phyloP scores from a whole-genome alignment of 1,140 invertebrate species.

The Drosophila truncata region DNA sequence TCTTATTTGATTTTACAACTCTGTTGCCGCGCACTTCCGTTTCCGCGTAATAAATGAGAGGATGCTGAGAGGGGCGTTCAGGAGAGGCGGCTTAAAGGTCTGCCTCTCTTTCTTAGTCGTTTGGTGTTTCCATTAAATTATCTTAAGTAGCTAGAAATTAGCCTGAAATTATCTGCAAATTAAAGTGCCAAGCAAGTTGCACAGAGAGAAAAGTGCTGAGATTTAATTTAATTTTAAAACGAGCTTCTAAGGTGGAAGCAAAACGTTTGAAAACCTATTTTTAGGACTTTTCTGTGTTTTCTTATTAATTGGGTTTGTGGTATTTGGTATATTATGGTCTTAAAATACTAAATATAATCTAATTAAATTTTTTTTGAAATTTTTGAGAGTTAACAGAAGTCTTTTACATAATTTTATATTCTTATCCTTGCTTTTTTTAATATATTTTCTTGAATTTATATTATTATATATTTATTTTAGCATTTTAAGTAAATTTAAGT shows the following conservation, averaged over 20 bases:
- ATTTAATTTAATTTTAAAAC: neutral
- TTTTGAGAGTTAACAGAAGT: no score
- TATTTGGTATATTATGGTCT: no score
- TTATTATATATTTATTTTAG: no score
- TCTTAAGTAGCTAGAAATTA: slow-evolving; percentile 38
- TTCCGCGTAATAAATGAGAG: slow-evolving; percentile 50
- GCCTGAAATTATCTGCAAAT: slow-evolving; percentile 38
- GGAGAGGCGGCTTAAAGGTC: neutral
- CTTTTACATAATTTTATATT: no score
- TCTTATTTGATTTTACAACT: slow-evolving; percentile 36
- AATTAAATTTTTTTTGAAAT: no score
- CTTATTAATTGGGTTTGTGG: no score
- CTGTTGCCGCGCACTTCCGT: slow-evolving; percentile 38
- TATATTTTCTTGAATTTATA: no score
- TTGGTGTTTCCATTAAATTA: slow-evolving; percentile 30
- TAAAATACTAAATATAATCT: no score
- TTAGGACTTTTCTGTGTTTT: no score
- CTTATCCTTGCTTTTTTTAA: no score
- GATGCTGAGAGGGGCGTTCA: slow-evolving; percentile 9
- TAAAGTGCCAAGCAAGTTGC: slow-evolving; percentile 11
- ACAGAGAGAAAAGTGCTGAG: slow-evolving; percentile 1
- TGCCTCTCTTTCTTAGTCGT: neutral
- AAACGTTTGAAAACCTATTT: no score
- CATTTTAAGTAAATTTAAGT: neutral
- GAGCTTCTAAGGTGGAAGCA: neutral